phyloP scores from a whole-genome alignment of 2,888 invertebrate genomes.

The Pseudanteris insignis region DNA sequence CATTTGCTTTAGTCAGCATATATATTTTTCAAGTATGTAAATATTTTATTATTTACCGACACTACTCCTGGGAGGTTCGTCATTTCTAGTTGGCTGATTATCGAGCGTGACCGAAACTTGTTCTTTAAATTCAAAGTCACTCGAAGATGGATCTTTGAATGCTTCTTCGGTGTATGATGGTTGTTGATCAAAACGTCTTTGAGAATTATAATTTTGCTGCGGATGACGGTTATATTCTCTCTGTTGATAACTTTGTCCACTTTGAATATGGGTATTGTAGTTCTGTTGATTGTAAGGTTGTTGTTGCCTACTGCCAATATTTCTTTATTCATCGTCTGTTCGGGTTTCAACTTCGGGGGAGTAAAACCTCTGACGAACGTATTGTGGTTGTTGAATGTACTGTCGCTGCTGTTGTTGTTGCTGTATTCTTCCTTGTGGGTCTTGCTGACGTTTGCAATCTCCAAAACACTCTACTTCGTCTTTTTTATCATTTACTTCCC shows the following conservation, averaged over 20 bases:
- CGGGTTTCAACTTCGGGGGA: background rate
- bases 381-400: background rate
- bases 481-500: constrained; percentile 15
- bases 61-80: background rate
- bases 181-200: background rate
- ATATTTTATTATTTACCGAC: no score
- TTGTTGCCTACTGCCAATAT: constrained; percentile 2
- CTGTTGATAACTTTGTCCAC: constrained; percentile 9
- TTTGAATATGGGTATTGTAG: constrained; percentile 5
- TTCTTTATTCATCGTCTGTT: constrained; percentile 5
- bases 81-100: constrained; percentile 7
- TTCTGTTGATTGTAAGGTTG: constrained; percentile 9
- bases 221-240: constrained; percentile 13
- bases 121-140: constrained; percentile 11
- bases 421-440: constrained; percentile 30
- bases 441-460: constrained; percentile 26
- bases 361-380: background rate
- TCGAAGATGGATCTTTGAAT: constrained; percentile 2
- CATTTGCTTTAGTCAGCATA: no score
- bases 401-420: constrained; percentile 12
- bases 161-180: background rate
- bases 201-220: constrained; percentile 2
- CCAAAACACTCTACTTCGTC: constrained; percentile 43
- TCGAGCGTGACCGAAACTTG: constrained; percentile 1
- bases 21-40: no score